phyloP scores from a whole-genome alignment of 2,888 invertebrate species.

The Bibio marci region DNA sequence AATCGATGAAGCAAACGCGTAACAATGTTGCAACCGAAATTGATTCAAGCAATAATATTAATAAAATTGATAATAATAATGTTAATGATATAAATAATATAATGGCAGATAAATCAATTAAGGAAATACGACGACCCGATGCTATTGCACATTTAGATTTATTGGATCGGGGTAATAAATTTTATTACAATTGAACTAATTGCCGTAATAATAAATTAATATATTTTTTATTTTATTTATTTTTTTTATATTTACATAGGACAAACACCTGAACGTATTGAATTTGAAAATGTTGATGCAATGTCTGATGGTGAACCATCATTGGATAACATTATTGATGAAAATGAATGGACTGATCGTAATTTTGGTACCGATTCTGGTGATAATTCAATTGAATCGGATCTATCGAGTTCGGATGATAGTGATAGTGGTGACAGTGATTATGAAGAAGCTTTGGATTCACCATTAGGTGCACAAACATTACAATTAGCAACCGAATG shows the following conservation, averaged over 20 bases:
- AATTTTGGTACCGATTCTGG: slow-evolving; percentile 73
- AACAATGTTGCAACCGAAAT: neutral
- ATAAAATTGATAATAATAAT: neutral
- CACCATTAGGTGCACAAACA: slow-evolving; percentile 37
- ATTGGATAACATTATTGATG: slow-evolving; percentile 63
- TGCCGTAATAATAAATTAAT: no score
- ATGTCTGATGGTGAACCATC: slow-evolving; percentile 44
- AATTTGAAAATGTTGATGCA: slow-evolving; percentile 56
- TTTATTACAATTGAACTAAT: no score
- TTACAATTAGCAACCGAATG: slow-evolving; percentile 50
- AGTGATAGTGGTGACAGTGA: slow-evolving; percentile 44
- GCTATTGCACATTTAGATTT: slow-evolving; percentile 22
- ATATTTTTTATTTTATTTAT: slow-evolving; percentile 9
- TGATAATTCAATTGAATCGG: slow-evolving; percentile 44
- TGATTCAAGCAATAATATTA: no score
- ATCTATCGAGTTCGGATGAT: slow-evolving; percentile 36
- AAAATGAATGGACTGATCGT: slow-evolving; percentile 89
- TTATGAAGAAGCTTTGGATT: slow-evolving; percentile 49
- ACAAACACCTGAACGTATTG: slow-evolving; percentile 61
- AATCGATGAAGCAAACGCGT: neutral
- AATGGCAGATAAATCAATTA: neutral
- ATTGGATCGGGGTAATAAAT: slow-evolving; percentile 19
- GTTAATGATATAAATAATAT: no score
- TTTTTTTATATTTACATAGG: slow-evolving; percentile 16
- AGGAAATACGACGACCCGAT: slow-evolving; percentile 19